phyloP scores from a whole-genome alignment of 2,888 invertebrate species.

The Eupithecia inturbata region DNA sequence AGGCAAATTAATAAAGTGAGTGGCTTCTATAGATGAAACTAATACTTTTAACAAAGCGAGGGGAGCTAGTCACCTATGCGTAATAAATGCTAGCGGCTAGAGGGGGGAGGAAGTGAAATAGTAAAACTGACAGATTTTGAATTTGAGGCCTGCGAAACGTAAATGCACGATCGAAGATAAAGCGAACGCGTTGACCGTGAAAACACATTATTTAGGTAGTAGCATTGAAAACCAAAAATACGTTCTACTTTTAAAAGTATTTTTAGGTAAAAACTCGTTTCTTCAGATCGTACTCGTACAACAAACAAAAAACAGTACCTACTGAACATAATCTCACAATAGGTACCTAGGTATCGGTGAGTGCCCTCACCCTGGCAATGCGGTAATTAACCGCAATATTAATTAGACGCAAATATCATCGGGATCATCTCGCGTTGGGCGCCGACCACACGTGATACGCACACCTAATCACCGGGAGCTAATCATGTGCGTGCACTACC shows the following conservation, averaged over 20 bases:
- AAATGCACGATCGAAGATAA: no score
- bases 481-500: neutral
- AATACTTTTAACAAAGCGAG: neutral
- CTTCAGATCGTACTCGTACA: no score
- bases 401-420: constrained; percentile 30
- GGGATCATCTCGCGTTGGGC: constrained; percentile 20
- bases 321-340: neutral
- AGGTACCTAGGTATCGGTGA: neutral
- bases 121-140: neutral
- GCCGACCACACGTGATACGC: neutral
- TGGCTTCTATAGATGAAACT: no score
- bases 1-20: no score
- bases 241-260: no score
- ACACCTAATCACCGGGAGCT: neutral
- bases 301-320: no score
- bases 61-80: neutral
- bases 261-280: no score
- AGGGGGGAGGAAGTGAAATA: neutral
- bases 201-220: no score
- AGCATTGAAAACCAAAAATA: no score
- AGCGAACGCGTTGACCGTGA: no score
- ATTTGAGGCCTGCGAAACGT: no score
- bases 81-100: no score
- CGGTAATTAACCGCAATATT: constrained; percentile 29
- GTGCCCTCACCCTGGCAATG: constrained; percentile 13